A percentile compares a stretch with the other conserved stretches of the same genome.
phyloP scores from a whole-genome alignment of 2,797 vertebrate genomes.

The Hydrocynus forskahlii region DNA sequence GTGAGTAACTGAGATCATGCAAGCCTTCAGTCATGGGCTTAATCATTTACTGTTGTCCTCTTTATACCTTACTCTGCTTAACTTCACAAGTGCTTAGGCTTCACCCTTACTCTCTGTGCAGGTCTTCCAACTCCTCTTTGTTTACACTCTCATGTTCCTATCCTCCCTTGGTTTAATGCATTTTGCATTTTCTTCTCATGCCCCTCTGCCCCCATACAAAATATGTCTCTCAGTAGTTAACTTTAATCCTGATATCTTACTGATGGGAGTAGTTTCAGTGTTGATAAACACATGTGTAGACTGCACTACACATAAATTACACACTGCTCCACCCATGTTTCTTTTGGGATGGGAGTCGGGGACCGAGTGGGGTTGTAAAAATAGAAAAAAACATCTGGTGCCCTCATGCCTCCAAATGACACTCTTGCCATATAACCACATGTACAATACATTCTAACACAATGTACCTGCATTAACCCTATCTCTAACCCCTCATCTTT shows the following conservation, averaged over 20 bases:
- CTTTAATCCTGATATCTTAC: background rate
- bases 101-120: constrained; percentile 22
- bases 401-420: background rate
- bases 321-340: constrained; percentile 13
- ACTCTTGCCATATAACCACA: constrained; percentile 7
- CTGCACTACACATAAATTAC: constrained; percentile 6
- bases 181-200: constrained; percentile 1
- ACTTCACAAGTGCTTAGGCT: background rate
- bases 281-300: constrained; percentile 18
- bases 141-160: constrained; percentile 29
- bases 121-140: constrained; percentile 3
- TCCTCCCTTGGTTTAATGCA: constrained; percentile 7
- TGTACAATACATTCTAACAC: constrained; percentile 12
- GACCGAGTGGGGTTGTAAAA: background rate
- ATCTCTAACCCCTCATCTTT: background rate
- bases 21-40: background rate
- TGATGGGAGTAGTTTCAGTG: constrained; percentile 6
- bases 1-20: background rate
- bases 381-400: constrained; percentile 12
- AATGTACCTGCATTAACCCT: background rate
- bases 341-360: background rate
- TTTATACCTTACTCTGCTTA: background rate
- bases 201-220: background rate
- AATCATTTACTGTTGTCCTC: background rate
- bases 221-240: background rate